Percentiles rank a stretch among this genome's conserved stretches.
phyloP scores from a whole-genome alignment of 2,888 invertebrate species.

The Platerodrilus igneus region DNA sequence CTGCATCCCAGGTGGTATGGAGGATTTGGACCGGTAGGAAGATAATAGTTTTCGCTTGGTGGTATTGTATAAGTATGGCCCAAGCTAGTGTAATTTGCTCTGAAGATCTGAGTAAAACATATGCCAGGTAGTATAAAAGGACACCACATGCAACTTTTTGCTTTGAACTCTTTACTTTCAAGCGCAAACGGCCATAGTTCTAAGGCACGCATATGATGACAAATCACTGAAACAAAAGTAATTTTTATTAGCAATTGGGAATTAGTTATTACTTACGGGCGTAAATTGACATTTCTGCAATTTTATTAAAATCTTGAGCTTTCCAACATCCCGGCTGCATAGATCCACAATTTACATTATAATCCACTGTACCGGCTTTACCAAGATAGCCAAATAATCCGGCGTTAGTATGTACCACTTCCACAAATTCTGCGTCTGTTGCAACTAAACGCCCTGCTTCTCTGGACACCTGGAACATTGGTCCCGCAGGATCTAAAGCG shows the following conservation, averaged over 20 bases:
- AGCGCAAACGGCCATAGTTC: constrained; percentile 10
- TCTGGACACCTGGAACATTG: constrained; percentile 37
- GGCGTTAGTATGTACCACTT: constrained; percentile 58
- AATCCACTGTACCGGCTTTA: constrained; percentile 51
- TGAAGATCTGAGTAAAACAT: too few relatives aligned
- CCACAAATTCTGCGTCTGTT: constrained; percentile 56
- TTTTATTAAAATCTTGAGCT: too few relatives aligned
- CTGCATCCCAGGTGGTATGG: background rate
- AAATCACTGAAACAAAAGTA: constrained; percentile 9
- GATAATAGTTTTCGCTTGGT: background rate
- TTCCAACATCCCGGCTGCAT: constrained; percentile 51
- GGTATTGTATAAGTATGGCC: constrained; percentile 6
- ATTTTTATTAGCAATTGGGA: background rate
- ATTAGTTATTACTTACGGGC: too few relatives aligned
- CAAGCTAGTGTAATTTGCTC: background rate
- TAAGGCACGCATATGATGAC: constrained; percentile 7
- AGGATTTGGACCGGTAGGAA: background rate
- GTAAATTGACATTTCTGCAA: too few relatives aligned
- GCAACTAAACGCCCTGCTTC: constrained; percentile 51
- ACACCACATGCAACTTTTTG: constrained; percentile 4
- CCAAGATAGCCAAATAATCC: constrained; percentile 49
- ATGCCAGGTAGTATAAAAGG: background rate
- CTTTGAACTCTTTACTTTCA: background rate
- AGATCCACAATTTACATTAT: constrained; percentile 55
- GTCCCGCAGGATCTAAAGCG: constrained; percentile 24